Evolutionary conservation across 2,797 vertebrate genomes (phyloP).

Genomic region (Eutrigla gurnardus): DNA sequence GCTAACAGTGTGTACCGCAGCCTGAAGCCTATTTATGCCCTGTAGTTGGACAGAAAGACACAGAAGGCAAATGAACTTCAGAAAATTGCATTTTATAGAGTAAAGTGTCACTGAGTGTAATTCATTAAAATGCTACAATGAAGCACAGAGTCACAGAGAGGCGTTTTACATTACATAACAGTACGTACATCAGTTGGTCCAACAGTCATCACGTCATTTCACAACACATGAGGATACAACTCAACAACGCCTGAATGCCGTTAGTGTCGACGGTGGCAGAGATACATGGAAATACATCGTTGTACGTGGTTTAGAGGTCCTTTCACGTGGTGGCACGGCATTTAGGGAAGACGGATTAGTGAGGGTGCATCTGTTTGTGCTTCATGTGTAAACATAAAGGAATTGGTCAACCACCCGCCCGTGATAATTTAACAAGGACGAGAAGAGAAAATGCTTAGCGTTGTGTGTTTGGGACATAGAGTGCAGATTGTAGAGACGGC

Average conservation of each 20-base stretch:
- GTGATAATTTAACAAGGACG: constrained; percentile 39
- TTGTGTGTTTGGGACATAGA: constrained; percentile 1
- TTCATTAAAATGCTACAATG: neutral
- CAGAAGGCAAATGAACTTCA: neutral
- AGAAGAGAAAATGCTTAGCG: constrained; percentile 7
- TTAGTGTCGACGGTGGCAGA: neutral
- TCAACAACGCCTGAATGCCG: constrained; percentile 6
- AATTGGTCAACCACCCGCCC: constrained; percentile 19
- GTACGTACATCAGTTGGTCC: constrained; percentile 7
- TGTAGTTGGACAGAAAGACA: neutral
- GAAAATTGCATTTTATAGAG: neutral
- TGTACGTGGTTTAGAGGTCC: neutral
- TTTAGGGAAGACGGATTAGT: constrained; percentile 4
- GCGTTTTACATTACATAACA: constrained; percentile 5
- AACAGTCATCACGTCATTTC: constrained; percentile 15
- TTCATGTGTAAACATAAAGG: constrained; percentile 38
- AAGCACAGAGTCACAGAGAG: constrained; percentile 8
- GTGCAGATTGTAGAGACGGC: neutral
- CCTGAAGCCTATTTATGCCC: no score
- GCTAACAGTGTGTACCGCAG: neutral
- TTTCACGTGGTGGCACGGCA: constrained; percentile 41
- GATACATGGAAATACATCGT: neutral
- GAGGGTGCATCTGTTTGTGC: neutral
- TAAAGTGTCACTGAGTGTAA: constrained; percentile 2
- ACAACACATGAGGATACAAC: constrained; percentile 20